Evolutionary conservation across 2,113 vertebrate genomes (phyloP).

Genomic region (Sylvia atricapilla): DNA sequence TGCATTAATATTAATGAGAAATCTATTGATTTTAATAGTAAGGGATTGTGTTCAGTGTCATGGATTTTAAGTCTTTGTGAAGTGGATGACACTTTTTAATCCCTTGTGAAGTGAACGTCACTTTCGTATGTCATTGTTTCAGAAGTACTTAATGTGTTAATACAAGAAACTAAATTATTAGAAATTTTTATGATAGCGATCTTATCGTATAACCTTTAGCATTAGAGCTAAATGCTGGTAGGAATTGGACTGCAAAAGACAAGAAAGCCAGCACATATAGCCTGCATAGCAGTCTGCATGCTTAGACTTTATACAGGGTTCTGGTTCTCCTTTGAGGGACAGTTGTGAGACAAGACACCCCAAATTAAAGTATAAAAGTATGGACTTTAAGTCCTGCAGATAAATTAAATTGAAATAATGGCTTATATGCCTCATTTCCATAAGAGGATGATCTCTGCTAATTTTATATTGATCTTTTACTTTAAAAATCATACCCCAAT

Average conservation of each 20-base stretch:
- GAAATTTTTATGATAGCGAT: neutral
- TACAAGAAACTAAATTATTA: neutral
- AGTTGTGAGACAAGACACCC: neutral
- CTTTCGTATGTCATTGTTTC: neutral
- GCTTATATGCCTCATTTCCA: rapidly evolving
- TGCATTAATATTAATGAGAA: neutral
- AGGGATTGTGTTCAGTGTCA: neutral
- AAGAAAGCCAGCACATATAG: neutral
- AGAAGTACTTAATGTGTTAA: neutral
- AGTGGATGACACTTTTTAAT: neutral
- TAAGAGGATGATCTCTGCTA: neutral
- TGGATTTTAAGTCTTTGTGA: neutral
- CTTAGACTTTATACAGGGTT: neutral
- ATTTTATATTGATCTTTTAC: neutral
- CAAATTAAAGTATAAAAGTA: neutral
- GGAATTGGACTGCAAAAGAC: neutral
- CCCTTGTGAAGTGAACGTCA: neutral
- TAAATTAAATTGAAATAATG: neutral
- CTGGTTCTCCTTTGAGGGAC: neutral
- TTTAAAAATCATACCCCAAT: neutral
- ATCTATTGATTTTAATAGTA: neutral
- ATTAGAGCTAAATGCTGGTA: neutral
- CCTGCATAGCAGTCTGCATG: neutral
- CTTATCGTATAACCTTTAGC: neutral
- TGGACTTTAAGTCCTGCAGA: neutral